Base-by-base conservation (phyloP, 2,113 vertebrate genomes). In the Sclerurus mexicanus region DNA sequence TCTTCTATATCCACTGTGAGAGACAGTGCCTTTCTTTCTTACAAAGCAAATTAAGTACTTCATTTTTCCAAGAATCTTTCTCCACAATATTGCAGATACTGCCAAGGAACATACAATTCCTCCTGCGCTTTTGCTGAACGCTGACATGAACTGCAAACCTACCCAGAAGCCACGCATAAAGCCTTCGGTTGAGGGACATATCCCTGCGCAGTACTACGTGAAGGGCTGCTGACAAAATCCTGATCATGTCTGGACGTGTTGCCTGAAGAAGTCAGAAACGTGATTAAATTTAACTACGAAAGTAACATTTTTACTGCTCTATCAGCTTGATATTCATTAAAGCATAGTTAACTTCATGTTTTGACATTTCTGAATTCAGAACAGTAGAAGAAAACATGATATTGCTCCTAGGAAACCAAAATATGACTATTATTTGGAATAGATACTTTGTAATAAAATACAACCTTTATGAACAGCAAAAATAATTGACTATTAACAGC, bases 141-240 rank as follows among this genome's bases (percentile, higher is more conserved):
- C 49, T 8, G 37, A 62, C 87, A 88, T 23, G 18, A 39, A 75
- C 66, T 22, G 68, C 60, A 93, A 82, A 97, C 99, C 91, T 97
- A 99, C 99, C 99, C 53, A 99, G 98, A 93, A 99, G 98, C 99
- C 99, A 99, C 6, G 99, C 99, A 95, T 99, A 99, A 86, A 99
- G 99, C 96, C 99, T 99, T 93, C 99, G 98, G 97, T 99, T 99
- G 89, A 99, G 98, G 14, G 99, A 99, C 99, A 99, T 99, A 95
- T 99, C 99, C 98, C 99, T 98, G 96, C 99, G 99, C 88, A 99
- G 97, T 39, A 99, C 99, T 37, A 99, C 99, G 25, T 99, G 99
- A 95, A 99, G 98, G n/a, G 99, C 99, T 94, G 99, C 99, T 47
- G 99, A 99, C 94, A 99, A 98, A 96, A 99, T 99, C 89, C 98